Percentiles rank a stretch among this genome's conserved stretches.
Conservation (phyloP, 2,797 vertebrate species). For the Hafferia zeledoni region DNA sequence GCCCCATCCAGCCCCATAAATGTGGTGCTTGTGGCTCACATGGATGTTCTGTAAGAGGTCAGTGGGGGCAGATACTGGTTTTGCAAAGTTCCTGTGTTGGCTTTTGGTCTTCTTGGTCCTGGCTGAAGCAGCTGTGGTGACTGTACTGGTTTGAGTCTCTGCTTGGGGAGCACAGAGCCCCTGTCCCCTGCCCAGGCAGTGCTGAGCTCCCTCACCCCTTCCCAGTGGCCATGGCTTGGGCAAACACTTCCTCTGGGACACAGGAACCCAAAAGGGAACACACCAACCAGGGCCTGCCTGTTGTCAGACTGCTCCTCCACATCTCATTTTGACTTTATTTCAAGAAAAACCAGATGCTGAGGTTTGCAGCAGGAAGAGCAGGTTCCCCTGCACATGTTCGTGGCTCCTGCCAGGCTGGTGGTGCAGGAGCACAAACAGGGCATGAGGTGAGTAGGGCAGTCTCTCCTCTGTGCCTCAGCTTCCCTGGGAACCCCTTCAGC, state of each 20-base stretch:
- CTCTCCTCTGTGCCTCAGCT: neutral
- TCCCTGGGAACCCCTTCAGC: neutral
- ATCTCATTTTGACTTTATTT: neutral
- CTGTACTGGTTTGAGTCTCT: neutral
- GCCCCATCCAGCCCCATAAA: neutral
- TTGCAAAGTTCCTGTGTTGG: neutral
- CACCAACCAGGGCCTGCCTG: neutral
- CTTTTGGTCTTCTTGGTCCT: neutral
- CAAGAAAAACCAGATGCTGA: neutral
- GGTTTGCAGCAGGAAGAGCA: neutral
- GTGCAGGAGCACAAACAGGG: fast-evolving
- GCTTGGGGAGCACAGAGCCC: neutral
- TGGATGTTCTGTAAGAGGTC: fast-evolving
- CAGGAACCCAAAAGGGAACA: fast-evolving
- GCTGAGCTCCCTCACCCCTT: neutral
- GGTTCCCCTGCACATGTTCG: fast-evolving
- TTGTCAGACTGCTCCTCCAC: neutral
- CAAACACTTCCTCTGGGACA: fast-evolving
- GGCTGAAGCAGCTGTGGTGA: neutral
- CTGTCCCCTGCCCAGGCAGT: fast-evolving
- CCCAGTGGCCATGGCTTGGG: fast-evolving
- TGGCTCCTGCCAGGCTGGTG: neutral
- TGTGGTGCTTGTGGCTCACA: fast-evolving
- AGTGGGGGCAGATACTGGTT: neutral
- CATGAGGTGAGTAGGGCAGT: neutral